Evolutionary conservation across 2,797 vertebrate species (phyloP), one percentile per base, ranked within the genome.

Genomic region (Octomys mimax): DNA sequence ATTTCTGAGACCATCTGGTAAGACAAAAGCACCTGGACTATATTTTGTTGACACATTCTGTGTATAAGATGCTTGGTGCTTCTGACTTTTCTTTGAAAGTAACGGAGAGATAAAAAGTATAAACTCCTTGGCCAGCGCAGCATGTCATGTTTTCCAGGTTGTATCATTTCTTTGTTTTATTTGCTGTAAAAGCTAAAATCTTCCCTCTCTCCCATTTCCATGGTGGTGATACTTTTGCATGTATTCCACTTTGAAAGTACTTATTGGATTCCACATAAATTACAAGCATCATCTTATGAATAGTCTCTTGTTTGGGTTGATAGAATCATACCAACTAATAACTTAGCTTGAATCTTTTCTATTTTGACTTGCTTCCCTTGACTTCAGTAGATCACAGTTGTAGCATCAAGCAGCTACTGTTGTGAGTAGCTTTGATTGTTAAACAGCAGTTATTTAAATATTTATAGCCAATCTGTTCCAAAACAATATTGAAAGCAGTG

Each of bases 371-470:
- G 9, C 83, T 33, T 59, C 70, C 54, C 79, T 92, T 92, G 89
- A 93, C 92, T 94, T 91, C 71, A 39, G 66, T 6, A 5, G 16
- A 62, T 94, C 36, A 87, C 7, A 87, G 89, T 75, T 90, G 18
- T 94, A 92, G 97, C 89, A 91, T 95, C 22, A 77, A 92, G 91
- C 66, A 52, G 93, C 95, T 70, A 73, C 86, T 68, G 54, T 73
- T 93, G 68, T 91, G 75, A 98, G 96, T 92, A 71, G 89, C 54
- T 96, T 98, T 86, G 89, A 96, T 96, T 82, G 66, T 75, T 46
- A 92, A 93, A 92, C 86, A 94, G 96, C 96, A 83, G 18, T 97
- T 98, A 96, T 89, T 98, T 96, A 97, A 97, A 97, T 98, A 97
- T 98, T 98, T 98, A 98, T 96, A 87, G 91, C 88, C 95, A 95